Conservation (phyloP, 2,888 invertebrate species). For the Blera fallax region DNA sequence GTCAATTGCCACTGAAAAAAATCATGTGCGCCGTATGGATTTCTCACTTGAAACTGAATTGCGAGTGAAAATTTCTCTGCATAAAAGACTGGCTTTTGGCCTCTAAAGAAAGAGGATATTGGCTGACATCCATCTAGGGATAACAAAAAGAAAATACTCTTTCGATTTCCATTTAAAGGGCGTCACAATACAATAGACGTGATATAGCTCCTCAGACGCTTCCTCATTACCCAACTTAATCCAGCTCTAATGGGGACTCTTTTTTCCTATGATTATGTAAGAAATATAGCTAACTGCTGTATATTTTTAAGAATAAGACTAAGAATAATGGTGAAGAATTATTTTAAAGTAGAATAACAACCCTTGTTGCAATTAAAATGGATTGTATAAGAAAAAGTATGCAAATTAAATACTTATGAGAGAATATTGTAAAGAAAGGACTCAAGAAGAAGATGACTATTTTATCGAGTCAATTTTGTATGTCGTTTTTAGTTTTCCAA, state of each 20-base stretch:
- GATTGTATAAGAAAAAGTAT: not conserved
- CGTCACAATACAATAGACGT: not conserved
- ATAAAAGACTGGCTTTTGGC: too few species aligned
- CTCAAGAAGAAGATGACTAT: conserved; percentile 4
- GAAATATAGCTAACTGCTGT: not conserved
- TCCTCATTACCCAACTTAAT: not conserved
- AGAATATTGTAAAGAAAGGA: not conserved
- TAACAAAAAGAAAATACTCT: too few species aligned
- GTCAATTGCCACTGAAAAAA: too few species aligned
- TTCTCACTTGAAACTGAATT: too few species aligned
- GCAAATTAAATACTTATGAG: not conserved
- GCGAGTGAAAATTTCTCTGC: too few species aligned
- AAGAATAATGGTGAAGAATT: not conserved
- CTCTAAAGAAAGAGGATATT: too few species aligned
- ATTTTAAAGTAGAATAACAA: not conserved
- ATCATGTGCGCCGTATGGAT: too few species aligned
- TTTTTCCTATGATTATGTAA: not conserved
- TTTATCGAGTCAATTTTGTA: conserved; percentile 42
- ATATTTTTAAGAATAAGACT: not conserved
- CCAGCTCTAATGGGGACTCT: not conserved
- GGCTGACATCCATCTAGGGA: not conserved
- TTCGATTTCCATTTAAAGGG: not conserved
- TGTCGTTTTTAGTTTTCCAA: conserved; percentile 30
- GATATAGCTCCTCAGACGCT: not conserved
- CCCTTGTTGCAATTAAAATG: not conserved